Conservation (phyloP, 2,797 vertebrate genomes). For the Phoxinus dragarum region DNA sequence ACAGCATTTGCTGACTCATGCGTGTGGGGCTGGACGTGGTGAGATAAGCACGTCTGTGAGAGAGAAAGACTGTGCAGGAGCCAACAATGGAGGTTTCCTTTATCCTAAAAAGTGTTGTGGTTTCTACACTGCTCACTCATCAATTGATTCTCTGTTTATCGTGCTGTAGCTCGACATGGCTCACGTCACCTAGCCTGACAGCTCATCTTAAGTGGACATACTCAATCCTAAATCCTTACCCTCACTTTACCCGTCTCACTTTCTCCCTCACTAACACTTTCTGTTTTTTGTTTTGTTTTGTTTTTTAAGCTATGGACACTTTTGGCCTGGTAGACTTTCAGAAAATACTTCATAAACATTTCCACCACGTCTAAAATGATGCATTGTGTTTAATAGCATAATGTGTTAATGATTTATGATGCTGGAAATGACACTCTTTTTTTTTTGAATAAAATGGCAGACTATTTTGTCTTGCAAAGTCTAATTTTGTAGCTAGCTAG, state of each 20-base stretch:
- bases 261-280: not conserved
- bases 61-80: not conserved
- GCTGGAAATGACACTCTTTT: not conserved
- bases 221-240: not conserved
- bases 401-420: not conserved
- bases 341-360: not conserved
- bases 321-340: not conserved
- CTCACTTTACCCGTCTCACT: not conserved
- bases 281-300: too few relatives aligned
- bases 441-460: not conserved
- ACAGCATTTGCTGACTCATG: slow-evolving; percentile 74
- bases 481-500: not conserved
- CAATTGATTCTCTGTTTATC: slow-evolving; percentile 58
- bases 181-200: not conserved
- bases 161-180: slow-evolving; percentile 35
- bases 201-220: not conserved
- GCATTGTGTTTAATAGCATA: not conserved
- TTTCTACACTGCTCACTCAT: slow-evolving; percentile 4
- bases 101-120: slow-evolving; percentile 32
- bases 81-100: slow-evolving; percentile 45
- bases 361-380: not conserved
- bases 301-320: not conserved
- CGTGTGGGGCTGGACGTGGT: slow-evolving; percentile 55
- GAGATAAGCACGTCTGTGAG: slow-evolving; percentile 61
- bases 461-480: not conserved